phyloP scores from a whole-genome alignment of 1,140 invertebrate genomes.

The Meteorus sp. region DNA sequence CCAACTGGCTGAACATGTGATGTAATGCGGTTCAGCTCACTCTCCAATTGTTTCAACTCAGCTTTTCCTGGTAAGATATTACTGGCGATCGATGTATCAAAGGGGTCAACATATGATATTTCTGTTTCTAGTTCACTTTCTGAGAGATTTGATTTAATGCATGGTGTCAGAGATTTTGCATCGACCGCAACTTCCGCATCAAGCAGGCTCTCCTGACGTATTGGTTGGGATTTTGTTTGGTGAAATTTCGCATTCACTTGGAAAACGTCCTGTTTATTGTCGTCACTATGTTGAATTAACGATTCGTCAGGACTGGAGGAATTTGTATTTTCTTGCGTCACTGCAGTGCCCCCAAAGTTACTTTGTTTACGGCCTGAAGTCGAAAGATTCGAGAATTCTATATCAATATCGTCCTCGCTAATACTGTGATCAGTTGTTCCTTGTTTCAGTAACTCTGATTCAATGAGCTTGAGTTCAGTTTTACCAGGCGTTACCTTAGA shows the following conservation, averaged over 20 bases:
- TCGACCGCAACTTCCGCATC: conserved; percentile 67
- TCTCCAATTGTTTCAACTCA: conserved; percentile 76
- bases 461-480: conserved; percentile 73
- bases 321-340: conserved; percentile 31
- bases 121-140: conserved; percentile 48
- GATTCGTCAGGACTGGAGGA: conserved; percentile 22
- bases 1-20: conserved; percentile 32
- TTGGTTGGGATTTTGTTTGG: conserved; percentile 15
- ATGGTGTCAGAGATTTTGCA: conserved; percentile 68
- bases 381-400: conserved; percentile 46
- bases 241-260: conserved; percentile 22
- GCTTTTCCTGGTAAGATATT: conserved; percentile 76
- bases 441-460: conserved; percentile 65
- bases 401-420: conserved; percentile 67
- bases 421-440: conserved; percentile 50
- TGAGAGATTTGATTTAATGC: conserved; percentile 50
- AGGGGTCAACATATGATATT: conserved; percentile 66
- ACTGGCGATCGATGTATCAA: conserved; percentile 77
- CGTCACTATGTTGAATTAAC: conserved; percentile 28
- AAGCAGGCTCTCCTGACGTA: conserved; percentile 50
- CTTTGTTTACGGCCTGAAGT: conserved; percentile 33
- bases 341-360: conserved; percentile 35
- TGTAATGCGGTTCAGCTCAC: conserved; percentile 63
- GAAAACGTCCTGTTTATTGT: conserved; percentile 15
- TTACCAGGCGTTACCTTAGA: conserved; percentile 69